These are phyloP conservation scores for Leptobrachium ailaonicum DNA, from an alignment of 2,113 vertebrate species.

Conservation along the genomic window DNA sequence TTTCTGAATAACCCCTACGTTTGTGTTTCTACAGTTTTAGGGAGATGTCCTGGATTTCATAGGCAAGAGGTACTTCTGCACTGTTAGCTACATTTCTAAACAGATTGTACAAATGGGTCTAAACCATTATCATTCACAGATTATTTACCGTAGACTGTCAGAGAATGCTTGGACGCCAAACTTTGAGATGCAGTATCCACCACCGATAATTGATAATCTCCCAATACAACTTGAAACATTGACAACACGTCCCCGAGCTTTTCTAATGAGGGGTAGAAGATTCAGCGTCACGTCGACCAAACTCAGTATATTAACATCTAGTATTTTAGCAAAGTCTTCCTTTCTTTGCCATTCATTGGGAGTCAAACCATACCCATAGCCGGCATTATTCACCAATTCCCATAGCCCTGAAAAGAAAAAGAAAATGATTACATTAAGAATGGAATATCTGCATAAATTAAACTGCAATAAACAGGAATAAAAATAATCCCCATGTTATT, in stretches of 20 bases:
- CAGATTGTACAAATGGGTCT: too few species aligned
- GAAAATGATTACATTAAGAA: background rate
- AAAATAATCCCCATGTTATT: too few species aligned
- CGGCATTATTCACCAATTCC: conserved; percentile 68
- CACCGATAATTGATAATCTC: conserved; percentile 55
- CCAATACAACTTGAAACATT: conserved; percentile 65
- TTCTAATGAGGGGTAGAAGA: conserved; percentile 64
- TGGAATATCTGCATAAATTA: too few species aligned
- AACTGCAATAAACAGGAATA: too few species aligned
- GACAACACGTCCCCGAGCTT: conserved; percentile 61
- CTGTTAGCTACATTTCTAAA: too few species aligned
- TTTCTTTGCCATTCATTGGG: conserved; percentile 63
- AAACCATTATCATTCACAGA: background rate
- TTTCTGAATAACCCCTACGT: too few species aligned
- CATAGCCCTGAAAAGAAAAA: conserved; percentile 60
- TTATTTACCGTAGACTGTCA: conserved; percentile 63
- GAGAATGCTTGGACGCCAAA: conserved; percentile 67
- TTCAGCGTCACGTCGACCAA: conserved; percentile 62
- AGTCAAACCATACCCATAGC: conserved; percentile 53
- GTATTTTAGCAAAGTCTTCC: conserved; percentile 60
- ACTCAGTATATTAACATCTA: conserved; percentile 63
- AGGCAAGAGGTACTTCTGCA: too few species aligned
- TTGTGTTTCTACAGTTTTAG: too few species aligned
- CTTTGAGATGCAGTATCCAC: conserved; percentile 65
- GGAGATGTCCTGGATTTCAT: too few species aligned